Evolutionary conservation across 64 coral and sea anemone species (phyloP), one percentile per base, ranked within the genome.

Genomic region (Acropora yongei): DNA sequence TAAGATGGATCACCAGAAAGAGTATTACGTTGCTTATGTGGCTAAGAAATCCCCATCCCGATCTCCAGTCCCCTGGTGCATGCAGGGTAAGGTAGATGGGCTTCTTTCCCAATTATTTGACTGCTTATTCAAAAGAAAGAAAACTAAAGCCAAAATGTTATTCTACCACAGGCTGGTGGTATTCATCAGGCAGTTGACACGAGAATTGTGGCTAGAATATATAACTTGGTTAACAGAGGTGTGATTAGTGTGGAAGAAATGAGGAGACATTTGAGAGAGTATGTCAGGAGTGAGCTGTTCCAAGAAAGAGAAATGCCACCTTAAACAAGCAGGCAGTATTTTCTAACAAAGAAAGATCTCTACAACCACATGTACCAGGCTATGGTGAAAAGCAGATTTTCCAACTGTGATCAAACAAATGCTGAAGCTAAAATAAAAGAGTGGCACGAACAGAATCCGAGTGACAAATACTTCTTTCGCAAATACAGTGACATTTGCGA

Each of bases 361-460:
- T 55, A 68, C 47, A 95, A 84, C 5, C 76, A 91, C 44, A 91
- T 95, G 4, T 95, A 95, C 41, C 47, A 77, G 17, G 89, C 88
- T 58, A 69, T 81, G 75, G 82, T 91, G 6, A 80, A 78, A n/a
- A 87, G 90, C 61, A 79, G 93, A 53, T 95, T 95, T 63, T 95
- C 88, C 1, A 95, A 89, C 9, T 95, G 93, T 80, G 88, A 95
- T 80, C 93, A 95, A 57, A 90, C 76, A 17, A 95, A 90, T 88
- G 93, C 90, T 2, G 82, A 76, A 49, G 48, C 41, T 10, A 95
- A 85, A 74, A 75, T 91, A 1, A 55, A 88, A 75, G 77, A 91
- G 46, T 95, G 93, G 84, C 75, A 91, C 60, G 69, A 53, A 81
- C 93, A 95, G 14, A 20, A 86, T 17, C 88, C 83, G 14, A 48